Percentiles rank a stretch among this genome's conserved stretches.
Evolutionary conservation across 1,140 invertebrate genomes (phyloP).

Genomic region (Calycopis cecrops): DNA sequence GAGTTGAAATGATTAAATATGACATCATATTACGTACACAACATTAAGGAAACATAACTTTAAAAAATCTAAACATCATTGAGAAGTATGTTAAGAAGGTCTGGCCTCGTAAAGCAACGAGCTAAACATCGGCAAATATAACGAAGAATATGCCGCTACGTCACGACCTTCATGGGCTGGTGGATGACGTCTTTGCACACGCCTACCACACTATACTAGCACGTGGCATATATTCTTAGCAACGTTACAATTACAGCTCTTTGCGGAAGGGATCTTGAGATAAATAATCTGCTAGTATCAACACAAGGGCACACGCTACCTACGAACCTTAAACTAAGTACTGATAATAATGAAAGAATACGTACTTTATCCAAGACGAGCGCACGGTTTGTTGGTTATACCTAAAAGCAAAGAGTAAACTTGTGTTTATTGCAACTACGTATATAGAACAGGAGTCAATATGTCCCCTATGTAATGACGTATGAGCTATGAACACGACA

Average conservation of each 20-base stretch:
- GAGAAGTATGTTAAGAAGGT: constrained; percentile 34
- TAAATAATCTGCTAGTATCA: not conserved
- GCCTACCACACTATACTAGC: constrained; percentile 44
- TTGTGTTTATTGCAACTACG: constrained; percentile 5
- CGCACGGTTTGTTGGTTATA: constrained; percentile 70
- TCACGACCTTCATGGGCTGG: constrained; percentile 60
- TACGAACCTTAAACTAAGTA: constrained; percentile 1
- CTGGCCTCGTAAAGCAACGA: constrained; percentile 52
- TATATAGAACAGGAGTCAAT: constrained; percentile 12
- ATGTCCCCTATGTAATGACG: constrained; percentile 14
- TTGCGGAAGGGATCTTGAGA: constrained; percentile 9
- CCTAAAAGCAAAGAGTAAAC: constrained; percentile 58
- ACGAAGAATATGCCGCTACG: constrained; percentile 57
- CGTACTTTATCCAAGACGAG: constrained; percentile 67
- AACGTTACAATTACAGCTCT: not conserved
- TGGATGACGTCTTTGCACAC: constrained; percentile 45
- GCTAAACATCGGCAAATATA: constrained; percentile 50
- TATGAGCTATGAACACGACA: constrained; percentile 46
- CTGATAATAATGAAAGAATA: constrained; percentile 31
- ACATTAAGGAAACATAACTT: constrained; percentile 13
- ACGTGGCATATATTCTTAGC: constrained; percentile 31
- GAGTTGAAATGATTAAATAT: not conserved
- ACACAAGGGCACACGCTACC: constrained; percentile 1
- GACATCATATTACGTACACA: constrained; percentile 1
- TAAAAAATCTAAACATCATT: constrained; percentile 1